Evolutionary conservation across 2,113 vertebrate species (phyloP), one percentile per base, ranked within the genome.

Genomic region (Chiloscyllium plagiosum): DNA sequence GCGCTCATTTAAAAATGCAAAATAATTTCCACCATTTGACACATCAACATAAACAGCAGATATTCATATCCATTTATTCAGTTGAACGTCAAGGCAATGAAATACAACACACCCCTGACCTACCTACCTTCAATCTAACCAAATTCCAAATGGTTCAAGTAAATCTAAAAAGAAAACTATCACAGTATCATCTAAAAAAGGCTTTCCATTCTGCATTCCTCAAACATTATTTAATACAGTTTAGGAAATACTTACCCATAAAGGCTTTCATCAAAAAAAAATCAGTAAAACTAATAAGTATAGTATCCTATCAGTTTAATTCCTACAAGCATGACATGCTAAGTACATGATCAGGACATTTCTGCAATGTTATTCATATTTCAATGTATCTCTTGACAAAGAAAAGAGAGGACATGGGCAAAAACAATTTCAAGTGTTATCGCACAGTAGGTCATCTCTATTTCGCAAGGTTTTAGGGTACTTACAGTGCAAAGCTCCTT

Each of bases 401-500:
- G 66, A 94, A 94, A 94, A 92, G 65, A 68, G 33, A 92, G 90
- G 66, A 69, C 92, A 94, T 17, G 69, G 69, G 69, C 94, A 95
- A 95, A 95, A 95, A 47, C 94, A 95, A 95, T 72, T 95, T 95
- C 61, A 93, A 95, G 69, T 95, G 94, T 95, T 95, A 95, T 69
- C 52, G 94, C 94, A 76, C 68, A 95, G 68, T 52, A 95, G 72
- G 94, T 52, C 94, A 95, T 72, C 20, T 93, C 89, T 72, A 94
- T 50, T 95, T 95, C 37, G 33, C 87, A 95, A 52, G 94, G 42
- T 95, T 72, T 93, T 96, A 96, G 98, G 98, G 99, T 99, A 99
- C 99, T 99, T 99, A 99, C 99, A 99, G 98, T 98, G 98, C 98
- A 98, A 98, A 98, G 98, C 98, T 98, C 98, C 98, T 97, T 98